phyloP scores from a whole-genome alignment of 2,888 invertebrate species.

The Mantis religiosa region DNA sequence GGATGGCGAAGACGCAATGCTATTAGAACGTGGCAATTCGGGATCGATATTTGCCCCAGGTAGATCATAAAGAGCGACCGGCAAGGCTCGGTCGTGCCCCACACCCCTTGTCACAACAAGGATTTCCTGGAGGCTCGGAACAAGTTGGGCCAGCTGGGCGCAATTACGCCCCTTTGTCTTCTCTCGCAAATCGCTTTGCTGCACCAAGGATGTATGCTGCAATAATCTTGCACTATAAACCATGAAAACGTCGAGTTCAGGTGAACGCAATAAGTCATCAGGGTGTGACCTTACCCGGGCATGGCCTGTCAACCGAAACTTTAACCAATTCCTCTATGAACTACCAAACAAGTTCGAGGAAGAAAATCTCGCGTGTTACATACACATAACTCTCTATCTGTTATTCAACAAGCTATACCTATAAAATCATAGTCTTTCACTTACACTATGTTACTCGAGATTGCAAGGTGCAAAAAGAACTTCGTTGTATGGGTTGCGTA shows the following conservation, averaged over 20 bases:
- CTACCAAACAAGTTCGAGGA: too few species aligned
- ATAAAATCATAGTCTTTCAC: too few species aligned
- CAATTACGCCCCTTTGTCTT: neutral
- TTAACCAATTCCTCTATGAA: too few species aligned
- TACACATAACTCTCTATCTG: too few species aligned
- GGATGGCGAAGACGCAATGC: neutral
- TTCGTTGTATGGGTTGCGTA: too few species aligned
- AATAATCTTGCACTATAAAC: too few species aligned
- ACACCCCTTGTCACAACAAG: neutral
- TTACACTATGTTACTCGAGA: too few species aligned
- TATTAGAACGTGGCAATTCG: neutral
- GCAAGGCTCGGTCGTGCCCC: neutral
- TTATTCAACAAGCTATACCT: too few species aligned
- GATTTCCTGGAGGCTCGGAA: neutral
- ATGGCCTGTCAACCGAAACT: neutral
- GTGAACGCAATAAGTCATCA: neutral
- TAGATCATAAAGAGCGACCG: neutral
- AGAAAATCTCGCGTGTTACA: too few species aligned
- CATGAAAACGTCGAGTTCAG: neutral
- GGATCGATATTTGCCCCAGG: neutral
- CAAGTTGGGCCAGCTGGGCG: neutral
- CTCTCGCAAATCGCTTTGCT: neutral
- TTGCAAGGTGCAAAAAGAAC: too few species aligned
- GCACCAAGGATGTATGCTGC: neutral
- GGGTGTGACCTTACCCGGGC: too few species aligned